phyloP scores from a whole-genome alignment of 2,113 vertebrate species.

The Nanorana parkeri region DNA sequence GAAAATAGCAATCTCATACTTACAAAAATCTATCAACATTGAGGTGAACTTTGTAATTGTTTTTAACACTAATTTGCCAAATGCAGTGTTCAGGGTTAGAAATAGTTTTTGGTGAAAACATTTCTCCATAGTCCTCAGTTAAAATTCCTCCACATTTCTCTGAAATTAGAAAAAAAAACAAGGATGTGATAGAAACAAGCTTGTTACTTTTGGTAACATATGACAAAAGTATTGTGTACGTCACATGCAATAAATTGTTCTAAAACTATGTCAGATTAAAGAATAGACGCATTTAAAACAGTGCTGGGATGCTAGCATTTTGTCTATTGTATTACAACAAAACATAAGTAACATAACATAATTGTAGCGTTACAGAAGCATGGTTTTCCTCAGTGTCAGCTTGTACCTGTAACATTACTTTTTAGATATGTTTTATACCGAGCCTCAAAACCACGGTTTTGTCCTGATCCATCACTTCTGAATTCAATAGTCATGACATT shows the following conservation, averaged over 20 bases:
- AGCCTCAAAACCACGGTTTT: background rate
- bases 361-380: background rate
- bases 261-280: background rate
- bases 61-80: conserved; percentile 10
- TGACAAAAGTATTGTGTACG: no score
- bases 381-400: background rate
- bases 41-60: conserved; percentile 16
- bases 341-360: background rate
- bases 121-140: background rate
- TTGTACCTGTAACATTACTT: background rate
- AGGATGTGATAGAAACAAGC: no score
- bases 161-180: background rate
- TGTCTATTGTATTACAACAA: background rate
- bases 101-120: background rate
- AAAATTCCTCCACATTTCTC: conserved; percentile 19
- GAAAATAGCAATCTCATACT: background rate
- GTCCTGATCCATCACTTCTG: background rate
- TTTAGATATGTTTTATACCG: background rate
- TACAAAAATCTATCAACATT: background rate
- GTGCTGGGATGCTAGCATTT: background rate
- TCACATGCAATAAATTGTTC: background rate
- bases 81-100: background rate
- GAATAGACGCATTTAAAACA: background rate
- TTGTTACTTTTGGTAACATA: no score
- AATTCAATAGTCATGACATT: background rate